Evolutionary conservation across 2,888 invertebrate species (phyloP).

Genomic region (Smittia aterrima): DNA sequence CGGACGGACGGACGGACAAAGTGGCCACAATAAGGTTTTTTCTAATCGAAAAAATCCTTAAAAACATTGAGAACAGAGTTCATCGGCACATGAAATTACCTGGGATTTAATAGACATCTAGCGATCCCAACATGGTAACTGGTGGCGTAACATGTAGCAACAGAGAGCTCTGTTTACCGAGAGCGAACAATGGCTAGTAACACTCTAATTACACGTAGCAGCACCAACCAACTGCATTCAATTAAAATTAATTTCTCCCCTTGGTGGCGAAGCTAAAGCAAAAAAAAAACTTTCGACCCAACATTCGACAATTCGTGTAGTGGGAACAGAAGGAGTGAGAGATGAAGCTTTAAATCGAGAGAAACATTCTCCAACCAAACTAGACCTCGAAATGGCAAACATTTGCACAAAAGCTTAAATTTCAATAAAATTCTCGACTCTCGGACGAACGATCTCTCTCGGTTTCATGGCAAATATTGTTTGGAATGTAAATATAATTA

Average conservation of each 20-base stretch:
- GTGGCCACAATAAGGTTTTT: no score
- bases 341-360: no score
- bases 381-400: neutral
- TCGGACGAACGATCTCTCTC: neutral
- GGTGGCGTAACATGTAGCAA: neutral
- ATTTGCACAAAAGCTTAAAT: neutral
- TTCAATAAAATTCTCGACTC: neutral
- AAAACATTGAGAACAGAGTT: neutral
- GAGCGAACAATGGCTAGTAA: neutral
- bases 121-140: neutral
- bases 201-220: constrained; percentile 33
- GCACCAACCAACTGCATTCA: constrained; percentile 35
- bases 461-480: neutral
- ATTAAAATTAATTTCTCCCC: constrained; percentile 38
- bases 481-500: constrained; percentile 2
- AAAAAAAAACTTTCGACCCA: neutral
- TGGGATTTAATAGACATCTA: neutral
- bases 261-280: constrained; percentile 3
- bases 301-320: no score
- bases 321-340: no score
- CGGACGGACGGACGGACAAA: no score
- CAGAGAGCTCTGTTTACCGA: neutral
- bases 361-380: no score
- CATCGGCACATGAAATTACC: neutral
- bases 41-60: no score